A percentile compares a stretch with the other conserved stretches of the same genome.
Conservation (phyloP, 2,888 invertebrate species). For the Troides aeacus region DNA sequence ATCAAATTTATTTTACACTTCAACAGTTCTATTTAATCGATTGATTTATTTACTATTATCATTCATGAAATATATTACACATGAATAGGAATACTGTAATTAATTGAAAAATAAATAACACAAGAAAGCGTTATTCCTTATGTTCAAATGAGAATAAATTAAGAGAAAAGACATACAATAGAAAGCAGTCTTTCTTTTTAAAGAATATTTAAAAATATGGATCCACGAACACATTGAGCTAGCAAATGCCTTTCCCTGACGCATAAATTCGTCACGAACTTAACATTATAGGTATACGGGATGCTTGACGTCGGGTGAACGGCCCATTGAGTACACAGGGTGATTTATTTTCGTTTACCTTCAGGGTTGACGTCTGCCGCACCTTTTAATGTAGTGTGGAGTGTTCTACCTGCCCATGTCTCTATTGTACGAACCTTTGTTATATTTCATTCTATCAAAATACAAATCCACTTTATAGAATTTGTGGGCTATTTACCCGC, state of each 20-base stretch:
- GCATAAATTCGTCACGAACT: slow-evolving; percentile 35
- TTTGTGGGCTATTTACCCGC: neutral
- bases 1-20: too few species aligned
- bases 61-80: too few species aligned
- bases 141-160: neutral
- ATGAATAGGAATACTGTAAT: too few species aligned
- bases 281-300: slow-evolving; percentile 34
- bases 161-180: neutral
- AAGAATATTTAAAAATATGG: neutral
- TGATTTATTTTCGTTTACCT: slow-evolving; percentile 64
- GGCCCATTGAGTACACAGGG: slow-evolving; percentile 52
- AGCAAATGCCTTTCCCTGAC: slow-evolving; percentile 29
- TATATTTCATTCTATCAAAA: slow-evolving; percentile 11
- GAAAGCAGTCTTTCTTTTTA: neutral
- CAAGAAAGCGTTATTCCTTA: neutral
- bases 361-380: slow-evolving; percentile 34
- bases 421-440: slow-evolving; percentile 25
- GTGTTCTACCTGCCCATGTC: slow-evolving; percentile 30
- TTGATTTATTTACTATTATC: too few species aligned
- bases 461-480: neutral
- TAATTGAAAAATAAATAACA: too few species aligned
- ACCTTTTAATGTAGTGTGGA: slow-evolving; percentile 26
- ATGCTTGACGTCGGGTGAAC: slow-evolving; percentile 58
- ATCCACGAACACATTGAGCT: slow-evolving; percentile 21
- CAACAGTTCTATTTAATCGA: too few species aligned